Evolutionary conservation across 2,113 vertebrate genomes (phyloP).

Genomic region (Chitala chitala): DNA sequence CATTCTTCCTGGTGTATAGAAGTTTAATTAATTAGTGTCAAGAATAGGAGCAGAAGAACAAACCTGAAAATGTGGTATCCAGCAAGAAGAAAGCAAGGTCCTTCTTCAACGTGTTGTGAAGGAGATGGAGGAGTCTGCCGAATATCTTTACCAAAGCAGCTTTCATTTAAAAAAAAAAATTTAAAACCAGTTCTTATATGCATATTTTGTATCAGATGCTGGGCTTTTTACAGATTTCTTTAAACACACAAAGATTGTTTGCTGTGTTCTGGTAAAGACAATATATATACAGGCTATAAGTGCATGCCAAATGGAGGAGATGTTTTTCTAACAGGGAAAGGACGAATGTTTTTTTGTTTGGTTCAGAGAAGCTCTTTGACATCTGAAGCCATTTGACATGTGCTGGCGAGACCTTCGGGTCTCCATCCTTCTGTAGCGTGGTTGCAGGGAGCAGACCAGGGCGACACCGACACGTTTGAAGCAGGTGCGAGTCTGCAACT

Average conservation of each 20-base stretch:
- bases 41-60: conserved; percentile 77
- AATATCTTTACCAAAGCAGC: conserved; percentile 99
- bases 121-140: conserved; percentile 69
- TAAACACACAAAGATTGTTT: conserved; percentile 69
- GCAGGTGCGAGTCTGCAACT: background rate
- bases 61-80: conserved; percentile 48
- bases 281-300: conserved; percentile 58
- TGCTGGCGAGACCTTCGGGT: background rate
- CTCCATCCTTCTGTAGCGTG: conserved; percentile 3
- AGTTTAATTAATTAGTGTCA: conserved; percentile 79
- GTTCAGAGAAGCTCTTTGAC: conserved; percentile 28
- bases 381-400: conserved; percentile 23
- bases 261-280: conserved; percentile 34
- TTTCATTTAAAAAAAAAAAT: conserved; percentile 71
- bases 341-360: conserved; percentile 40
- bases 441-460: background rate
- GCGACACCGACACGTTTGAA: background rate
- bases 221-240: conserved; percentile 92
- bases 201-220: conserved; percentile 98
- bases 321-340: conserved; percentile 52
- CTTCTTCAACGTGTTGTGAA: conserved; percentile 65
- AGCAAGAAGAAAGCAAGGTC: conserved; percentile 48
- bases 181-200: conserved; percentile 81
- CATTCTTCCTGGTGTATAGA: conserved; percentile 64
- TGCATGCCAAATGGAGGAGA: conserved; percentile 56